Conservation (phyloP, 2,888 invertebrate genomes). For the Cantharis rustica region DNA sequence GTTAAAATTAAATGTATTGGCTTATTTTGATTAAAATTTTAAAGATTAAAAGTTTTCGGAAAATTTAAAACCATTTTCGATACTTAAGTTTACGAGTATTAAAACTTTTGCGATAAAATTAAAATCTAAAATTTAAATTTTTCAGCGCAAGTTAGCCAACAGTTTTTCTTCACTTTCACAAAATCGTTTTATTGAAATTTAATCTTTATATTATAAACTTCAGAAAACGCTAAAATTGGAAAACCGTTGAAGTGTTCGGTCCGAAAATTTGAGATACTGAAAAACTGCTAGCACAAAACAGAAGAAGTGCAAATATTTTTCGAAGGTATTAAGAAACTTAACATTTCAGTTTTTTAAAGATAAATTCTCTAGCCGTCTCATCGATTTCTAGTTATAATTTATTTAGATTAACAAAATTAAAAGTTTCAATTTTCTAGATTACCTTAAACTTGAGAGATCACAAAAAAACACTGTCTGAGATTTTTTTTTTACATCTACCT, state of each 20-base stretch:
- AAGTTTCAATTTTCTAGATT: too few relatives aligned
- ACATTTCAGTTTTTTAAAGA: too few relatives aligned
- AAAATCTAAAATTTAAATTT: neutral
- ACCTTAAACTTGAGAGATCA: too few relatives aligned
- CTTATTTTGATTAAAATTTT: neutral
- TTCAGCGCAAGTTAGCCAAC: neutral
- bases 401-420: too few relatives aligned
- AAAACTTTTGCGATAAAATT: neutral
- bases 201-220: neutral
- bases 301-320: neutral
- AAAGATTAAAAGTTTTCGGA: neutral
- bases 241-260: neutral
- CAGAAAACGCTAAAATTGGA: neutral
- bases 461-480: too few relatives aligned
- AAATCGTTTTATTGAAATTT: neutral
- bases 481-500: too few relatives aligned
- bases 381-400: too few relatives aligned
- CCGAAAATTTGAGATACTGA: neutral
- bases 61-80: neutral
- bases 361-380: too few relatives aligned
- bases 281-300: neutral
- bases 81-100: neutral
- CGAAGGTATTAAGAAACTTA: too few relatives aligned
- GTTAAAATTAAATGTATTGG: neutral
- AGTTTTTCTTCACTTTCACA: neutral